A percentile compares a stretch with the other conserved stretches of the same genome.
Conservation (phyloP, 2,797 vertebrate species). For the Chromobotia macracanthus region DNA sequence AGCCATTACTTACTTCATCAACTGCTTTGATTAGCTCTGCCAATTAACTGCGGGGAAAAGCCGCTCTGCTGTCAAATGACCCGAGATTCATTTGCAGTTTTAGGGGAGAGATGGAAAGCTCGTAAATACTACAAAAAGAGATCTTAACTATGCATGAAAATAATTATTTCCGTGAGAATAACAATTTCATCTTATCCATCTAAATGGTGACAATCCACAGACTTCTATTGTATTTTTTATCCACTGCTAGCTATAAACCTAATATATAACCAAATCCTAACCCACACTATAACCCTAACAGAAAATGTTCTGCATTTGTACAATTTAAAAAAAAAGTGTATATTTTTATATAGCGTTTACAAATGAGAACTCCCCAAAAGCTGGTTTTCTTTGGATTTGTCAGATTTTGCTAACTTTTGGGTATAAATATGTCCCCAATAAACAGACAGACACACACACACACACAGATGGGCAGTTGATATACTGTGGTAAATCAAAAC, state of each 20-base stretch:
- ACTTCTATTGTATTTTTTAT: no score
- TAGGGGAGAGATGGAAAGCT: slow-evolving; percentile 49
- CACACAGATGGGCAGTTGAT: slow-evolving; percentile 67
- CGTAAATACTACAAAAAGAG: slow-evolving; percentile 48
- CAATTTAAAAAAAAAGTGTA: no score
- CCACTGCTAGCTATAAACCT: no score
- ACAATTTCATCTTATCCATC: slow-evolving; percentile 67
- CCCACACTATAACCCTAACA: no score
- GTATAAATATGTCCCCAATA: no score
- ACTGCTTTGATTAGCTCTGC: slow-evolving; percentile 57
- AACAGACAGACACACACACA: not conserved
- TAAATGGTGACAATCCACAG: no score
- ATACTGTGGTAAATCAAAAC: slow-evolving; percentile 71
- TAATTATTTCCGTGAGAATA: slow-evolving; percentile 72
- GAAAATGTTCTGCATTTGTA: no score
- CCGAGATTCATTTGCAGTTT: slow-evolving; percentile 29
- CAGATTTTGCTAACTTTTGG: no score
- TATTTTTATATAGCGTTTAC: no score
- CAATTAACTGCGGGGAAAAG: slow-evolving; percentile 57
- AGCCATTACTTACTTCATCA: not conserved
- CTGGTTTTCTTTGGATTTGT: no score
- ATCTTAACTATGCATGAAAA: slow-evolving; percentile 75
- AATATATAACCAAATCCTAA: no score
- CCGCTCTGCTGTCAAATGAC: slow-evolving; percentile 49
- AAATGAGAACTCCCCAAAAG: no score